Evolutionary conservation across 2,113 vertebrate genomes (phyloP).

Genomic region (Sinocyclocheilus grahami): DNA sequence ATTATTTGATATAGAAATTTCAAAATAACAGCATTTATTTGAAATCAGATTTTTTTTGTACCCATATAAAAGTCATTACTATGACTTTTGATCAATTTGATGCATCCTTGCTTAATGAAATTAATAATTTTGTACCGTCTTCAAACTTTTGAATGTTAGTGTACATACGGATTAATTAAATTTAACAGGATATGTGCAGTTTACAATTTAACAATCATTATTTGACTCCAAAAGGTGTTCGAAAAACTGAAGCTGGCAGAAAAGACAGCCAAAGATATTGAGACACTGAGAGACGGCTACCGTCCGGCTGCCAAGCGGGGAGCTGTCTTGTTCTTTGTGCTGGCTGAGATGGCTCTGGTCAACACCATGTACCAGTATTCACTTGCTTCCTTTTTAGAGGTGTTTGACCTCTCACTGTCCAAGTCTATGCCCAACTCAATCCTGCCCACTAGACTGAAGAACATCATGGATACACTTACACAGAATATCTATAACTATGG

Average conservation of each 20-base stretch:
- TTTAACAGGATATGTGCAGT: background rate
- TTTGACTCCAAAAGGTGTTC: constrained; percentile 78
- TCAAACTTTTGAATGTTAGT: background rate
- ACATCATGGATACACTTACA: constrained; percentile 88
- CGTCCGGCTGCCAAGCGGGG: constrained; percentile 90
- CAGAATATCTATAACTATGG: constrained; percentile 91
- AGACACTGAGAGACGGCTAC: constrained; percentile 90
- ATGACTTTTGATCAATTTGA: background rate
- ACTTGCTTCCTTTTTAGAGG: constrained; percentile 86
- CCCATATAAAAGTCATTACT: background rate
- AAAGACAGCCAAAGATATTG: constrained; percentile 83
- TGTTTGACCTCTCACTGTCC: constrained; percentile 86
- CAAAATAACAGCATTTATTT: no score
- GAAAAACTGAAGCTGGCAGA: constrained; percentile 89
- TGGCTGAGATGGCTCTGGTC: constrained; percentile 93
- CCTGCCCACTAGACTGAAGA: constrained; percentile 80
- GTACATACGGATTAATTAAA: background rate
- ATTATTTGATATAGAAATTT: no score
- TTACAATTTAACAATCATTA: background rate
- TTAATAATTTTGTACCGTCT: background rate
- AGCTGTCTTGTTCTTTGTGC: constrained; percentile 90
- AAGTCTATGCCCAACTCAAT: constrained; percentile 82
- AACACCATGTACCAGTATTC: constrained; percentile 98
- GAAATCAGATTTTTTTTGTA: no score
- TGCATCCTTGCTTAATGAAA: background rate